Base-by-base conservation (phyloP, 1,140 invertebrate species). In the Schlechtendalia chinensis region DNA sequence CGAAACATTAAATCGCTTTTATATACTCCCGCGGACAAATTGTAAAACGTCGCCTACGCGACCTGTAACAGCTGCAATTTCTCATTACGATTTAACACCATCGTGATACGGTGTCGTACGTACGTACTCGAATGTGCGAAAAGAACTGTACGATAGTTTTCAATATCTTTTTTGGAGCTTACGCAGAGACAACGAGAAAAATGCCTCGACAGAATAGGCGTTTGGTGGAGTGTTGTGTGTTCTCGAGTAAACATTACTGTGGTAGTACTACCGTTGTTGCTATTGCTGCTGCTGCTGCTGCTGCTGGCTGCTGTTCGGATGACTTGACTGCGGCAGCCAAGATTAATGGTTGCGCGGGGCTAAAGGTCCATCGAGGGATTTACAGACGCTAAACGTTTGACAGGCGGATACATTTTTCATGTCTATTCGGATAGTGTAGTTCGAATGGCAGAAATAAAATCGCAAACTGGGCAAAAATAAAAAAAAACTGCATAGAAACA, bases 391-490 rank as follows among this genome's bases (percentile, higher is more conserved):
- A 79, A 79, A 79, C 58, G 58, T 79, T 79, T 79, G 75, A 79
- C 75, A 63, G 39, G 75, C 39, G 22, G 17, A 79, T 79, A 50
- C 75, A 79, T 79, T 79, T 79, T 63, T 79, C 75, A 63, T 79
- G 75, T 79, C 39, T 79, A 14, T 79, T 61, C 14, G 29, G 69
- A n/a, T 72, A 53, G 50, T 10, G 17, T 63, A 19, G 61, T 14
- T 69, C 5, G 1, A 12, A 39, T 16, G 65, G 6, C 12, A 47
- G 39, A 14, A 12, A 50, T 50, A 50, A 50, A 50, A 50, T 50
- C 5, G 47, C 47, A 5, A 14, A n/a, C n/a, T n/a, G n/a, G n/a
- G 14, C 4, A 59, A 58, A 58, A 24, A 58, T 6, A 4, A 24
- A 59, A 59, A 27, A 59, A 59, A 59, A 27, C 27, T 11, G 24